phyloP scores from a whole-genome alignment of 2,797 vertebrate genomes.

The Choloepus didactylus region DNA sequence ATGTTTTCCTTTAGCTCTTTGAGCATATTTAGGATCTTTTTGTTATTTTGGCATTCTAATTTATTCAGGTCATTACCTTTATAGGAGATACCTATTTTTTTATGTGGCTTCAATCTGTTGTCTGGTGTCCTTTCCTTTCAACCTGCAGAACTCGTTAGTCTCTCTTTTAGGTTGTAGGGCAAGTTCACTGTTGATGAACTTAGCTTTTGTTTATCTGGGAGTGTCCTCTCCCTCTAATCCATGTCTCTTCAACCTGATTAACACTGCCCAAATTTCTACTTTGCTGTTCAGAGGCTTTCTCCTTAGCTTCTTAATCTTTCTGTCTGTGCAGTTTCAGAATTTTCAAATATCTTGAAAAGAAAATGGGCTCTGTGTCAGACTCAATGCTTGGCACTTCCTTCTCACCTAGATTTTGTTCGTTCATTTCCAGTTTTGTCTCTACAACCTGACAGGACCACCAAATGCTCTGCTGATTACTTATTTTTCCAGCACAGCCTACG shows the following conservation, averaged over 20 bases:
- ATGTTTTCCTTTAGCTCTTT: too few relatives aligned
- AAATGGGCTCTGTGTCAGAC: not conserved
- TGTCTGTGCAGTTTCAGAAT: not conserved
- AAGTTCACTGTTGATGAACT: too few relatives aligned
- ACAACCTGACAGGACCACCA: not conserved
- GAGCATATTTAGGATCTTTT: too few relatives aligned
- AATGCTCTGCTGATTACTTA: not conserved
- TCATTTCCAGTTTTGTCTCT: conserved; percentile 28
- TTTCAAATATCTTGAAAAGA: not conserved
- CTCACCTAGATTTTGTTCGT: not conserved
- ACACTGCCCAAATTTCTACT: not conserved
- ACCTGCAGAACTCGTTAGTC: too few relatives aligned
- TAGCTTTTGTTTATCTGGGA: too few relatives aligned
- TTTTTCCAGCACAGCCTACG: not conserved
- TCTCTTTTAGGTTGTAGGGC: too few relatives aligned
- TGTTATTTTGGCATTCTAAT: too few relatives aligned
- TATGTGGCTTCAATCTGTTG: too few relatives aligned
- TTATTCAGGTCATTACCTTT: too few relatives aligned
- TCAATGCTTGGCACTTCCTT: not conserved
- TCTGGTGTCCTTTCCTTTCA: too few relatives aligned
- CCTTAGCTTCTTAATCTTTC: not conserved
- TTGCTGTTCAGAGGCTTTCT: not conserved
- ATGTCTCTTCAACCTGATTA: not conserved
- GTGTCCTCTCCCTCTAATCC: not conserved
- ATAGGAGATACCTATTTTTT: too few relatives aligned